Base-by-base conservation (phyloP, 2,113 vertebrate genomes). In the Lepisosteus osseus region DNA sequence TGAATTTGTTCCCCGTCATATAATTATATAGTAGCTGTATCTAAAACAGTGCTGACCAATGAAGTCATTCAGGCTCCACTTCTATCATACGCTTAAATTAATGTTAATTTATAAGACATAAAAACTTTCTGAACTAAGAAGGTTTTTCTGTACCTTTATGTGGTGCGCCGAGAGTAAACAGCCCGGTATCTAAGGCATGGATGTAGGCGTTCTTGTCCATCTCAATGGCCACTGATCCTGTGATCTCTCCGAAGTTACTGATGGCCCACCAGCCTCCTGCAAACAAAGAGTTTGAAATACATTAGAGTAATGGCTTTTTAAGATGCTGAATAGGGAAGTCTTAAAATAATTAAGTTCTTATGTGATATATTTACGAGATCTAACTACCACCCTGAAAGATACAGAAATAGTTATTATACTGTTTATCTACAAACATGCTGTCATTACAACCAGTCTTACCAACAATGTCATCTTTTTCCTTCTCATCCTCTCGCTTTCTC, bases 121-220 rank as follows among this genome's bases (percentile, higher is more conserved):
- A 17, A 17, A 17, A 17, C 15, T 17, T 17, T 17, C 15, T 17
- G 15, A 17, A 17, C 15, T 17, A 17, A 17, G 15, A 17, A 17
- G 15, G 29, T 29, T 29, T 51, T 51, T 51, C 47, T 51, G 47
- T 51, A 51, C 47, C 95, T 90, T 89, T 92, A 80, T 98, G 96
- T 15, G 96, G 97, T 0, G 94, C 94, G 74, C 97, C 97, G 14
- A 98, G 78, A 0, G 97, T 98, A 83, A 99, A 98, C 45, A 99
- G 95, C 6, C 97, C 97, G 1, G 94, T 97, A 80, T 99, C 97
- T 3, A 99, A 86, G 3, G 97, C 97, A 61, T 95, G 97, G 67
- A 99, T 85, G 64, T 96, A 99, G 0, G 96, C 85, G 80, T 93
- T 95, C 86, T 88, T 93, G 79, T 95, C 94, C 96, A 99, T 96